Conservation (phyloP, 2,888 invertebrate genomes). For the Habrosyne pyritoides region DNA sequence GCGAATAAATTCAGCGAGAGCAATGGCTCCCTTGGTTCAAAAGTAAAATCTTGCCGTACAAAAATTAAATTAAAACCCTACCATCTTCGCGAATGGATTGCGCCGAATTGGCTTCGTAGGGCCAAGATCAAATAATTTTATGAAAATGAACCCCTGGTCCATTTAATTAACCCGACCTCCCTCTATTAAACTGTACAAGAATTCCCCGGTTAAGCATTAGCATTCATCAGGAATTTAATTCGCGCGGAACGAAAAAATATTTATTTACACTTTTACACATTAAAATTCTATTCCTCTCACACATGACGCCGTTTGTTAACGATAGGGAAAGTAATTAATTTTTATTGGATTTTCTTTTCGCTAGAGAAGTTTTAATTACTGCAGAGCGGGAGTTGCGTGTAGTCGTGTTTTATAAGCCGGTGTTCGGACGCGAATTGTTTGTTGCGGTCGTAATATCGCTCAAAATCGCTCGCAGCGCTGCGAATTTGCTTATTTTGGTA, state of each 20-base stretch:
- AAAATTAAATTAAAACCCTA: constrained; percentile 70
- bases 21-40: constrained; percentile 36
- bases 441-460: constrained; percentile 65
- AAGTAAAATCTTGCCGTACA: constrained; percentile 41
- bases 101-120: constrained; percentile 61
- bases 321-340: constrained; percentile 65
- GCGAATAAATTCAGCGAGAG: constrained; percentile 50
- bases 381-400: constrained; percentile 51
- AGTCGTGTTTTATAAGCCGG: constrained; percentile 54
- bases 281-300: constrained; percentile 59
- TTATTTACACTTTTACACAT: constrained; percentile 66
- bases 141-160: constrained; percentile 77
- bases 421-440: constrained; percentile 63
- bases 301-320: constrained; percentile 52
- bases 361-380: constrained; percentile 74
- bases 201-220: constrained; percentile 80
- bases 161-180: constrained; percentile 81
- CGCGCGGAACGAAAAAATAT: constrained; percentile 65
- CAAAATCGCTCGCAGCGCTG: constrained; percentile 49
- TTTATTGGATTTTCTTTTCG: constrained; percentile 73
- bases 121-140: constrained; percentile 79
- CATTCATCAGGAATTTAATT: constrained; percentile 79
- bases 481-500: constrained; percentile 54
- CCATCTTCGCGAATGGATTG: constrained; percentile 64
- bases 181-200: constrained; percentile 77